Evolutionary conservation across 2,888 invertebrate genomes (phyloP), one percentile per base, ranked within the genome.

Genomic region (Boloria selene): DNA sequence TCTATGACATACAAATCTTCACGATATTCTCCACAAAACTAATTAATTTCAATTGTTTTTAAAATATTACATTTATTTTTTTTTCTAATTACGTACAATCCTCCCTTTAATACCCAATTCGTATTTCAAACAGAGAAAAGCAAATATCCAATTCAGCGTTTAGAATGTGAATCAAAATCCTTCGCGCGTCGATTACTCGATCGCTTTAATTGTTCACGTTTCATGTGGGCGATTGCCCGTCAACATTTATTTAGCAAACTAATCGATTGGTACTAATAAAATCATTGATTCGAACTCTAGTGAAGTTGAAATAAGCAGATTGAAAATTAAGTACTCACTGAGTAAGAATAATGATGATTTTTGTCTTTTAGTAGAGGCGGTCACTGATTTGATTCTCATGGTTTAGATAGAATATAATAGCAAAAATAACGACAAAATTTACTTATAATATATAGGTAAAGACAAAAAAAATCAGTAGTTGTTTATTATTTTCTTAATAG

Each of bases 161-260:
- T 45, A 45, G 56, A 45, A 56, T 44, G 45, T 54, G 54, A 54
- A 62, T 62, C 31, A 62, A 64, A 64, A 64, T 62, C 59, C 26
- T 58, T 62, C 56, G 38, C 45, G 38, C 47, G 52, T 56, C 62
- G 66, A 66, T 62, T 62, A 53, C 58, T 49, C 7, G 50, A 64
- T 64, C 56, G 56, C 60, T 65, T 62, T 66, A 56, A 69, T 60
- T 65, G 62, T 56, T 45, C 63, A 55, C 52, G 59, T 52, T 56
- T n/a, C 56, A 56, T 45, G 44, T 56, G 56, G 45, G 44, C 56
- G 63, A 56, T 55, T 64, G 56, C 56, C 63, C 62, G 71, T 71
- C 69, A 68, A 71, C 71, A 68, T 72, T 72, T 61, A 72, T 72
- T 68, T 70, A 52, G 59, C 62, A 44, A 60, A 68, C 60, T 67